Evolutionary conservation across 2,888 invertebrate genomes (phyloP).

Genomic region (Abrostola tripartita): DNA sequence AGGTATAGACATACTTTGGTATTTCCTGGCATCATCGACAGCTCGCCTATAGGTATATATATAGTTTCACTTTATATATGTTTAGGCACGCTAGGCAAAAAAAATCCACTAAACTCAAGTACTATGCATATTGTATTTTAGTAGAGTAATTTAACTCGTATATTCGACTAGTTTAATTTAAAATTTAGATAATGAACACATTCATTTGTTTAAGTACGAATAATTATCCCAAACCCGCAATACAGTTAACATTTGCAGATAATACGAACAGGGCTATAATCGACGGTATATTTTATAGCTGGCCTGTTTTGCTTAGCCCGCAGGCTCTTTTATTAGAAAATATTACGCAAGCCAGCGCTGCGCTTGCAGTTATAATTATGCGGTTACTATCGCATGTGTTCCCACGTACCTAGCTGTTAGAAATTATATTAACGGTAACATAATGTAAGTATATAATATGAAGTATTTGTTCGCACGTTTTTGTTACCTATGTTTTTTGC

Average conservation of each 20-base stretch:
- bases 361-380: constrained; percentile 47
- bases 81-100: too few relatives aligned
- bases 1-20: too few relatives aligned
- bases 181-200: too few relatives aligned
- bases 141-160: too few relatives aligned
- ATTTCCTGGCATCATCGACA: too few relatives aligned
- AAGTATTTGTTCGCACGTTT: constrained; percentile 26
- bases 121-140: too few relatives aligned
- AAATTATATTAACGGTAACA: constrained; percentile 18
- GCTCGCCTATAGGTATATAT: too few relatives aligned
- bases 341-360: constrained; percentile 35
- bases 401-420: constrained; percentile 10
- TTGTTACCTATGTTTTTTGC: neutral
- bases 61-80: too few relatives aligned
- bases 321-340: constrained; percentile 54
- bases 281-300: constrained; percentile 49
- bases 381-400: constrained; percentile 37
- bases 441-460: constrained; percentile 9
- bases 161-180: too few relatives aligned
- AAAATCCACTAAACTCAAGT: too few relatives aligned
- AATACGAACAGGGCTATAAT: constrained; percentile 31
- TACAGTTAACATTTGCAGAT: constrained; percentile 9
- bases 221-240: neutral
- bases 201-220: neutral
- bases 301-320: constrained; percentile 34